phyloP scores from a whole-genome alignment of 2,113 vertebrate species.

The Macquaria australasica region DNA sequence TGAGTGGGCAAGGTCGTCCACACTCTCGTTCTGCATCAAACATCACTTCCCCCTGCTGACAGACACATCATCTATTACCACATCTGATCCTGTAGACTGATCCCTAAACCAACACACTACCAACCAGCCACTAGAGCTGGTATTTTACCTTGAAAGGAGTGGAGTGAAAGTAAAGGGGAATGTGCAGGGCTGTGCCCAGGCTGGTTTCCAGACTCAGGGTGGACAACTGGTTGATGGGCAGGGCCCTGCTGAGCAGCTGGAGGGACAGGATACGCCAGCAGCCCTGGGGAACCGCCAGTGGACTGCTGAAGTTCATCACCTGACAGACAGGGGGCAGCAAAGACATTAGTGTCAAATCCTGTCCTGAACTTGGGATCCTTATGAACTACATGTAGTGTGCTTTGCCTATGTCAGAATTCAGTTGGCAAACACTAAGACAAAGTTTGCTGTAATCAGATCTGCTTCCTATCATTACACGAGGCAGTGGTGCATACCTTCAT shows the following conservation, averaged over 20 bases:
- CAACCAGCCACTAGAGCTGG: neutral
- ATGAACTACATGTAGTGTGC: neutral
- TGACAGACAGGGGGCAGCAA: constrained; percentile 74
- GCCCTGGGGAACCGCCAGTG: constrained; percentile 88
- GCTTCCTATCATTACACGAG: neutral
- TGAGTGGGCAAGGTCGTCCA: constrained; percentile 90
- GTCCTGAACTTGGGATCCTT: neutral
- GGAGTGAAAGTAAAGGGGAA: constrained; percentile 89
- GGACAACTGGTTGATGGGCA: constrained; percentile 86
- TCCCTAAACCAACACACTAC: neutral
- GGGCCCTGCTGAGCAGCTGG: constrained; percentile 85
- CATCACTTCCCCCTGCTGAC: constrained; percentile 85
- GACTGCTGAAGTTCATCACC: constrained; percentile 90
- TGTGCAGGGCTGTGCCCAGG: constrained; percentile 87
- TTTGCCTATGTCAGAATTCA: neutral
- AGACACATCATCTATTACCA: constrained; percentile 27
- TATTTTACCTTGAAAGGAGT: constrained; percentile 78
- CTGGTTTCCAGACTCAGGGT: constrained; percentile 89
- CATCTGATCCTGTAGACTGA: neutral
- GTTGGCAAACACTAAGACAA: neutral
- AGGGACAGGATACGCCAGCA: constrained; percentile 94
- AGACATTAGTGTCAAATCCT: constrained; percentile 10
- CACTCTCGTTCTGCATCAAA: constrained; percentile 90
- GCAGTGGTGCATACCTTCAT: constrained; percentile 85
- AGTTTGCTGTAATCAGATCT: neutral